Base-by-base conservation (phyloP, 2,797 vertebrate genomes). In the Sebastes baramenuke region DNA sequence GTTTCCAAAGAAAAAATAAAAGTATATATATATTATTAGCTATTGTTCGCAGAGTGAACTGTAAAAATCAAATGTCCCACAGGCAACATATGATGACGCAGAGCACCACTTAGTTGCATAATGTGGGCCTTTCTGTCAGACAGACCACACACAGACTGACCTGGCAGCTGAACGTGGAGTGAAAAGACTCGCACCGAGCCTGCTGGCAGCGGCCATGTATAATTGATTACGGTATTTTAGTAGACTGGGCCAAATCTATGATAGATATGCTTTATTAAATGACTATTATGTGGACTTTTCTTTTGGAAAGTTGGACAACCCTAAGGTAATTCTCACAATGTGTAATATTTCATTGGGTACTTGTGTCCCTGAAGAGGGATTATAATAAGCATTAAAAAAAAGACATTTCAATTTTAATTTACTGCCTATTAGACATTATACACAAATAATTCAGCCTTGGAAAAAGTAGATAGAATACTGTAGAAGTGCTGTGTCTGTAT, bases 201-300 rank as follows among this genome's bases (percentile, higher is more conserved):
- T 69, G 68, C 84, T 84, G 83, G 76, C 73, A 73, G 73, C 69
- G 14, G 13, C 14, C 84, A 87, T 88, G 83, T 83, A 92, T 90
- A 83, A 86, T 89, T 86, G 76, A 92, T 87, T 38, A 71, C 12
- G 62, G 68, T 80, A 67, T 89, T 87, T 88, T 76, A 86, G 46
- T 80, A 64, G 67, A 81, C 56, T 4, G 66, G 61, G 72, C 66
- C 49, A 81, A 77, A 73, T 76, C 67, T 79, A 3, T 78, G 72
- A 87, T 79, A 85, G 74, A 75, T 81, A 59, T 75, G 64, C 71
- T 79, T 80, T 74, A 84, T 82, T 71, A 79, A 87, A 83, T 73
- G n/a, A 81, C 68, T 56, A 83, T 85, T 67, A 66, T 75, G 46
- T 55, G 27, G n/a, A 29, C 12, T 58, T 58, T 85, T 75, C 34